phyloP scores from a whole-genome alignment of 1,140 invertebrate species.

The Drosophila cardini region DNA sequence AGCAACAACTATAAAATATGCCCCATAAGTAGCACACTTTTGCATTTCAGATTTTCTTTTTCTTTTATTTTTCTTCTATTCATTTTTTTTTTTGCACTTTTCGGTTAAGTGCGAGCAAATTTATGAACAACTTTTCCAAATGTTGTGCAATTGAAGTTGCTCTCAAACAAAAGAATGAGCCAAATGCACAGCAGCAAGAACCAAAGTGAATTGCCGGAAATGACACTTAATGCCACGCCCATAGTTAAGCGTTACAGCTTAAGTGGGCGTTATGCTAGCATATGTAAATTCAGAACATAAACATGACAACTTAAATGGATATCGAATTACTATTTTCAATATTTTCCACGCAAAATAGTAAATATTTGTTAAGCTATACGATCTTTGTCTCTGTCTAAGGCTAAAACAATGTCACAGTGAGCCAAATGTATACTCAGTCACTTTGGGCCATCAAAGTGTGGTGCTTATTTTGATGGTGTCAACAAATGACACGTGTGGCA shows the following conservation, averaged over 20 bases:
- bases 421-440: slow-evolving; percentile 14
- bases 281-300: slow-evolving; percentile 6
- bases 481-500: slow-evolving; percentile 15
- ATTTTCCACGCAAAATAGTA: slow-evolving; percentile 3
- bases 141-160: slow-evolving; percentile 69
- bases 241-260: neutral
- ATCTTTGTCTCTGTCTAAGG: slow-evolving; percentile 21
- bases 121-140: slow-evolving; percentile 78
- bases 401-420: slow-evolving; percentile 8
- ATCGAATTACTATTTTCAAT: slow-evolving; percentile 4
- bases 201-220: slow-evolving; percentile 5
- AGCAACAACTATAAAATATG: slow-evolving; percentile 55
- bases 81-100: slow-evolving; percentile 30
- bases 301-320: neutral
- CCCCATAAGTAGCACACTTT: slow-evolving; percentile 71
- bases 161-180: slow-evolving; percentile 19
- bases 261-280: slow-evolving; percentile 3
- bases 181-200: slow-evolving; percentile 13
- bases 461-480: slow-evolving; percentile 15
- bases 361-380: slow-evolving; percentile 19
- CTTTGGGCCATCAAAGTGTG: slow-evolving; percentile 11
- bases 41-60: slow-evolving; percentile 46
- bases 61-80: neutral
- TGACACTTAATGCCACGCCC: slow-evolving; percentile 16
- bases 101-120: slow-evolving; percentile 71